Evolutionary conservation across 2,797 vertebrate genomes (phyloP), one percentile per base, ranked within the genome.

Genomic region (Syncerus caffer): DNA sequence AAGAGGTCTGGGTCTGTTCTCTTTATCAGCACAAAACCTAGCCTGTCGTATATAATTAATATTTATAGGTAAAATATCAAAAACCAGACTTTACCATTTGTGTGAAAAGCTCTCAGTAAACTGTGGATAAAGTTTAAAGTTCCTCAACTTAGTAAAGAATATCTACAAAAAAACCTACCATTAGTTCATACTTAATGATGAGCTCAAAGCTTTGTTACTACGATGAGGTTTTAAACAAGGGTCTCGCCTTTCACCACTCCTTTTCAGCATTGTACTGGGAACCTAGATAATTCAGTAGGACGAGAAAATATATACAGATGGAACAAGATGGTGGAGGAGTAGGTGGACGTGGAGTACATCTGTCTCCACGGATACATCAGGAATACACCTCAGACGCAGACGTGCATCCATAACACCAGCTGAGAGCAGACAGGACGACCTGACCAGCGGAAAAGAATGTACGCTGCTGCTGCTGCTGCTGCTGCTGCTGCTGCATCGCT

Each of bases 401-500:
- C 3, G 0, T 5, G 67, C 34, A 38, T 13, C 5, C 67, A 38
- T 67, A 38, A 12, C 19, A 23, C 67, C 34, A 38, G 64, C n/a
- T 67, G n/a, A 67, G n/a, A 67, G 64, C 0, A 9, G n/a, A 67
- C 64, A 34, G 19, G 67, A 23, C 10, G 10, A 23, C 5, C 5
- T 71, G 64, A 34, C 19, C 19, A 38, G 34, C 1, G 0, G 34
- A 23, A 38, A 38, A 71, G 64, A 71, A 38, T 0, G 0, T 23
- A 12, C n/a, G n/a, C n/a, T n/a, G n/a, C n/a, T n/a, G n/a, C n/a
- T n/a, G n/a, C n/a, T n/a, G n/a, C n/a, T n/a, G n/a, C n/a, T n/a
- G n/a, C n/a, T n/a, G n/a, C n/a, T n/a, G n/a, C n/a, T n/a, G n/a
- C n/a, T n/a, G n/a, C n/a, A n/a, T n/a, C n/a, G n/a, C n/a, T n/a